These are phyloP conservation scores for Nipponia nippon DNA, from an alignment of 2,113 vertebrate species.

Conservation along the genomic window DNA sequence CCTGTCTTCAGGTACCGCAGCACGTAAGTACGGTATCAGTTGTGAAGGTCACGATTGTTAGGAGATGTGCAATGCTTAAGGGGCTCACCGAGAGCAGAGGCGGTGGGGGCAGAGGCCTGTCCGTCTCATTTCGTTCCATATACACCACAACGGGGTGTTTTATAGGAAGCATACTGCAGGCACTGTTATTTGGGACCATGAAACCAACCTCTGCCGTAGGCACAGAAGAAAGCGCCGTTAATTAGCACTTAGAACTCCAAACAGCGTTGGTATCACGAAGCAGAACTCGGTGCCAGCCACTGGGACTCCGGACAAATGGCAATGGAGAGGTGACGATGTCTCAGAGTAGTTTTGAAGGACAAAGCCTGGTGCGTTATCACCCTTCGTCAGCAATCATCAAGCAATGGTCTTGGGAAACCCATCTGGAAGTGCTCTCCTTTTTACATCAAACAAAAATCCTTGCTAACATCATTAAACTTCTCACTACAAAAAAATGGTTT, in stretches of 20 bases:
- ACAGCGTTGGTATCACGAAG: neutral
- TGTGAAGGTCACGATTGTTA: rapidly evolving
- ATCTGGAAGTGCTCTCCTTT: neutral
- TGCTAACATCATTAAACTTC: neutral
- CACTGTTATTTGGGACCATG: too few relatives aligned
- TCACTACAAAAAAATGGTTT: neutral
- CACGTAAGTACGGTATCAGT: rapidly evolving
- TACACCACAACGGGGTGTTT: too few relatives aligned
- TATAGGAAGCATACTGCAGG: neutral
- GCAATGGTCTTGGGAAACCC: neutral
- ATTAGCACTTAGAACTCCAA: neutral
- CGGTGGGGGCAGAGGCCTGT: neutral
- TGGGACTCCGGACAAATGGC: neutral
- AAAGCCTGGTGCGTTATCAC: neutral
- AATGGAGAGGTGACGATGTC: rapidly evolving
- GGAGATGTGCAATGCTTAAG: rapidly evolving
- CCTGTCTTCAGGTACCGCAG: neutral
- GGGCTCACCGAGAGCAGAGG: neutral
- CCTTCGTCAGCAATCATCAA: neutral
- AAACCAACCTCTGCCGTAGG: neutral
- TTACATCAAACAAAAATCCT: neutral
- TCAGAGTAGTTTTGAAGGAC: neutral
- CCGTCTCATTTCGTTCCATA: rapidly evolving
- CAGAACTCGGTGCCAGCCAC: rapidly evolving
- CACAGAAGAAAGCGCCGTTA: neutral